Evolutionary conservation across 1,140 invertebrate species (phyloP).

Genomic region (Drosophila suzukii): DNA sequence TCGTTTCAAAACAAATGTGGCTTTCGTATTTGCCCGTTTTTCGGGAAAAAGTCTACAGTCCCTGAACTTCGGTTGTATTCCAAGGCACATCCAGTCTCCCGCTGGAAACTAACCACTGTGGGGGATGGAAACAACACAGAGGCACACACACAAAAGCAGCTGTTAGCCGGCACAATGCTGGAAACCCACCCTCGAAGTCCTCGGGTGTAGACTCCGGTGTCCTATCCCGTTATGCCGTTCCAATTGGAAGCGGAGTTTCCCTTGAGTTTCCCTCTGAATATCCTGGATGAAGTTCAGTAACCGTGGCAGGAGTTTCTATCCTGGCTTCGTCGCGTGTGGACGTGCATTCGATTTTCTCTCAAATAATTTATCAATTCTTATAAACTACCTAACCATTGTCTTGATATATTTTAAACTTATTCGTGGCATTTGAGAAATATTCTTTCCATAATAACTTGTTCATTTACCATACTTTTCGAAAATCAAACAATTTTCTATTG

Average conservation of each 20-base stretch:
- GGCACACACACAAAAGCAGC: slow-evolving; percentile 49
- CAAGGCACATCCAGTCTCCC: slow-evolving; percentile 61
- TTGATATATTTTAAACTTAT: neutral
- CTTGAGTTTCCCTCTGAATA: slow-evolving; percentile 43
- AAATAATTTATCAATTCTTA: neutral
- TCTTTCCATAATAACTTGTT: too few species aligned
- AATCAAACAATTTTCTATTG: slow-evolving; percentile 31
- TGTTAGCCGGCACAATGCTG: slow-evolving; percentile 52
- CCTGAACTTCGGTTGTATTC: slow-evolving; percentile 6
- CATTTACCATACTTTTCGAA: neutral
- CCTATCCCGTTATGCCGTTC: slow-evolving; percentile 62
- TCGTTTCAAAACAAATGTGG: slow-evolving; percentile 80
- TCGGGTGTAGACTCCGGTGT: slow-evolving; percentile 50
- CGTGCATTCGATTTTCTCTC: slow-evolving; percentile 36
- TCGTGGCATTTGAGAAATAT: too few species aligned
- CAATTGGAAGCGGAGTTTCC: slow-evolving; percentile 63
- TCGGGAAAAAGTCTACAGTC: slow-evolving; percentile 18
- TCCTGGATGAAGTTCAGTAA: slow-evolving; percentile 68
- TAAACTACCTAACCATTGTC: neutral
- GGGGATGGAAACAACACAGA: slow-evolving; percentile 47
- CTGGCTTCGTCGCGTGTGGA: slow-evolving; percentile 62
- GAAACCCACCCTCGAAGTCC: slow-evolving; percentile 43
- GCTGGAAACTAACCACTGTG: slow-evolving; percentile 50
- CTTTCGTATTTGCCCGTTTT: slow-evolving; percentile 14
- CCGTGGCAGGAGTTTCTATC: slow-evolving; percentile 68